Conservation (phyloP, 2,797 vertebrate species). For the Linurgus olivaceus region DNA sequence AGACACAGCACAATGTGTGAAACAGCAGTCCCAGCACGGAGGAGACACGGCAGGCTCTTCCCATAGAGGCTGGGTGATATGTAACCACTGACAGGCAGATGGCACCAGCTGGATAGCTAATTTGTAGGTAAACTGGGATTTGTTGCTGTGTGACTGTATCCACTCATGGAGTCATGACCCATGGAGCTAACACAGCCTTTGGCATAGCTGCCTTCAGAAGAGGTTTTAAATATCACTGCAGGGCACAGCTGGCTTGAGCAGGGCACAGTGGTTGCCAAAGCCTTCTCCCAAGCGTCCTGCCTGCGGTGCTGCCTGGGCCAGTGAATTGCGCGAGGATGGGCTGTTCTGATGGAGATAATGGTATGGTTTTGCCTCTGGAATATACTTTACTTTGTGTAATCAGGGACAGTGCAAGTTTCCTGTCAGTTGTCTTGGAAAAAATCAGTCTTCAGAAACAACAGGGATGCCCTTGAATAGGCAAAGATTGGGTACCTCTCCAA, state of each 20-base stretch:
- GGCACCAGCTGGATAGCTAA: constrained; percentile 62
- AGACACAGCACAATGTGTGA: fast-evolving
- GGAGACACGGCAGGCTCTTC: not conserved
- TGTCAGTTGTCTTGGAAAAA: not conserved
- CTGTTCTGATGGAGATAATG: not conserved
- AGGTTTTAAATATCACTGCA: not conserved
- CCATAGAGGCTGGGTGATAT: not conserved
- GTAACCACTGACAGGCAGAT: constrained; percentile 53
- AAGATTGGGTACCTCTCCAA: not conserved
- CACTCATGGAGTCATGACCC: not conserved
- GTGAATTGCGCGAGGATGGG: not conserved
- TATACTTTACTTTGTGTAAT: not conserved
- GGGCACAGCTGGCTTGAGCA: not conserved
- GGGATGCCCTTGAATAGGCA: not conserved
- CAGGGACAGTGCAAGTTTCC: not conserved
- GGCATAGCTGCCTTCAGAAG: not conserved
- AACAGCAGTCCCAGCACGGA: fast-evolving
- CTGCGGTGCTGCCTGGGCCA: not conserved
- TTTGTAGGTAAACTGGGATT: constrained; percentile 43
- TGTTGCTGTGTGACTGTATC: not conserved
- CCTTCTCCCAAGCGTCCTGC: not conserved
- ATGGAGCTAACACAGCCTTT: not conserved
- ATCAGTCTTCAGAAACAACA: not conserved
- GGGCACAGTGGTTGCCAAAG: not conserved
- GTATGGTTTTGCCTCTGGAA: not conserved